These are phyloP conservation scores for Leptodirus hochenwartii DNA, from an alignment of 2,888 invertebrate genomes.

Conservation along the genomic window DNA sequence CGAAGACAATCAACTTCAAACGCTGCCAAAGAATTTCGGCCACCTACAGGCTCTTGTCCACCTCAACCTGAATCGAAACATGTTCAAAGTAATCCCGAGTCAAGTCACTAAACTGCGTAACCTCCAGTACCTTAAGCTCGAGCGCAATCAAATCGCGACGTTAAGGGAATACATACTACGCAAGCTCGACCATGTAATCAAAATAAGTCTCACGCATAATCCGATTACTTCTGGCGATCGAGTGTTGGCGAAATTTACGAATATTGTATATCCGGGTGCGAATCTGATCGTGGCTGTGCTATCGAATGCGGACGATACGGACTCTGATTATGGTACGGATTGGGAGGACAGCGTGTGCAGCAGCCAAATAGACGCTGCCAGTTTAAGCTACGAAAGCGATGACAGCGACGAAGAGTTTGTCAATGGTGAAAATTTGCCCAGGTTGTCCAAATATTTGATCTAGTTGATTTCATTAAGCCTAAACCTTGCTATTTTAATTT, in stretches of 20 bases:
- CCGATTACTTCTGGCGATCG: conserved; percentile 16
- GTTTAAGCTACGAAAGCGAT: conserved; percentile 19
- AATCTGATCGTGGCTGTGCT: conserved; percentile 11
- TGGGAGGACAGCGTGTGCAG: conserved; percentile 25
- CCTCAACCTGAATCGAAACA: conserved; percentile 41
- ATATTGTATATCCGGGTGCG: conserved; percentile 17
- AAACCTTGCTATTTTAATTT: too few species aligned
- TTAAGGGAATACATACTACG: conserved; percentile 17
- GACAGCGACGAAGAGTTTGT: conserved; percentile 20
- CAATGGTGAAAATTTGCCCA: conserved; percentile 18
- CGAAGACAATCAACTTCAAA: conserved; percentile 38
- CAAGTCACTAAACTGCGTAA: conserved; percentile 18
- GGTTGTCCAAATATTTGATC: conserved; percentile 22
- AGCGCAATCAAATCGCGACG: conserved; percentile 20
- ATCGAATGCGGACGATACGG: conserved; percentile 16
- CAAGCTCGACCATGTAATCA: conserved; percentile 18
- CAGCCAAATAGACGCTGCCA: conserved; percentile 22
- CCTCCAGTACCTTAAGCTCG: conserved; percentile 19
- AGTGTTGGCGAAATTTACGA: conserved; percentile 17
- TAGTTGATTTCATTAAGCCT: too few species aligned
- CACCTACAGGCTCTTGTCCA: conserved; percentile 37
- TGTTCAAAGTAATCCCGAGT: conserved; percentile 32
- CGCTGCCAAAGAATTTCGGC: conserved; percentile 33
- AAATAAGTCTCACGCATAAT: conserved; percentile 23
- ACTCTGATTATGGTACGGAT: conserved; percentile 19